phyloP scores from a whole-genome alignment of 1,140 invertebrate species.

The Fopius arisanus region DNA sequence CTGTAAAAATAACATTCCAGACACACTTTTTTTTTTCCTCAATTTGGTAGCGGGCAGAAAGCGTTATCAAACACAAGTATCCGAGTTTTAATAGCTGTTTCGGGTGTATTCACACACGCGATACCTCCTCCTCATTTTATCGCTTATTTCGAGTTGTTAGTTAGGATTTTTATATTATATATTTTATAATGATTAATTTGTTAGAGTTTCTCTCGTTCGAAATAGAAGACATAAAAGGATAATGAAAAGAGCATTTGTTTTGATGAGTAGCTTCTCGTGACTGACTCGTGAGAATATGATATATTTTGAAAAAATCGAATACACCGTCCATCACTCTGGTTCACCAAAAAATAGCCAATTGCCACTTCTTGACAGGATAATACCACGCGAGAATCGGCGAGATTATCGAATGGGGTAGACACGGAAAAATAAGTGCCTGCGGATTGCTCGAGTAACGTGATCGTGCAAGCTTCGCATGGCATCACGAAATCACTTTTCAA shows the following conservation, averaged over 20 bases:
- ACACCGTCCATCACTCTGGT: no score
- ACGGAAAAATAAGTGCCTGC: slow-evolving; percentile 26
- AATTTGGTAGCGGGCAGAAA: not conserved
- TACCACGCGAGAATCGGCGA: not conserved
- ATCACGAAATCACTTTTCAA: slow-evolving; percentile 22
- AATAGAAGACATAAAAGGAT: no score
- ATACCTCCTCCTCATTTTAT: not conserved
- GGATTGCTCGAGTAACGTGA: slow-evolving; percentile 24
- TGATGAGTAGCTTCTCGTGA: no score
- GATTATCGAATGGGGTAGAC: slow-evolving; percentile 2
- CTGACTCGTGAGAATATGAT: no score
- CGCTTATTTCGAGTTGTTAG: no score
- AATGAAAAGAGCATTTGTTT: no score
- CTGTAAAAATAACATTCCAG: not conserved
- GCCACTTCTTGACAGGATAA: not conserved
- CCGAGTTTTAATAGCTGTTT: not conserved
- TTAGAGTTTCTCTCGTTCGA: no score
- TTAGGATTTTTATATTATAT: no score
- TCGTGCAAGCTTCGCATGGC: slow-evolving; percentile 14
- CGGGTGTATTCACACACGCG: not conserved
- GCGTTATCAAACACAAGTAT: not conserved
- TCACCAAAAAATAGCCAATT: no score
- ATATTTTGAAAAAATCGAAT: no score
- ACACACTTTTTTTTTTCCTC: not conserved
- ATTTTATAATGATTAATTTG: no score